Evolutionary conservation across 2,888 invertebrate species (phyloP).

Genomic region (Aethes cnicana): DNA sequence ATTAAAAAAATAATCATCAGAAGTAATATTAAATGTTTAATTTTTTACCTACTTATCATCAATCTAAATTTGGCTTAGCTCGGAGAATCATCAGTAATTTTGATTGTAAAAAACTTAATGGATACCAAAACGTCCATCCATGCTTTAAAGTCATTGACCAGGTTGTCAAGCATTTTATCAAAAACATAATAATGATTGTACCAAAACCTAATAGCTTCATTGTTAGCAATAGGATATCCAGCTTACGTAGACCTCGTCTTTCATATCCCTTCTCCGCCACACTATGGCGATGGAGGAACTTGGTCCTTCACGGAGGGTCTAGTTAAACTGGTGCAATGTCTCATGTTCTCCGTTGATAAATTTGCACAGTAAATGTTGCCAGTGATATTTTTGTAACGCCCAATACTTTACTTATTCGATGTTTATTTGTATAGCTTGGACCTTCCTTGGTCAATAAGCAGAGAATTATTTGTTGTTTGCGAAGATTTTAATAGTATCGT

Average conservation of each 20-base stretch:
- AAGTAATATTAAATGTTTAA: too few species aligned
- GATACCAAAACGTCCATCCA: too few species aligned
- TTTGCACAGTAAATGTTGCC: constrained; percentile 44
- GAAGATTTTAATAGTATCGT: too few species aligned
- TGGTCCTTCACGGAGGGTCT: constrained; percentile 29
- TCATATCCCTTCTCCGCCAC: constrained; percentile 27
- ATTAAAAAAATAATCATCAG: too few species aligned
- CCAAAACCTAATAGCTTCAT: constrained; percentile 43
- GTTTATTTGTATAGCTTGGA: not conserved
- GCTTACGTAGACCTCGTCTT: constrained; percentile 36
- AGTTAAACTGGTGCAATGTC: constrained; percentile 31
- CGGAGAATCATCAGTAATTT: too few species aligned
- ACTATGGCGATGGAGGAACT: constrained; percentile 29
- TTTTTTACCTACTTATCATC: too few species aligned
- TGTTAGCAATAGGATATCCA: constrained; percentile 35
- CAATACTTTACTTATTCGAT: constrained; percentile 14
- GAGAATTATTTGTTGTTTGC: too few species aligned
- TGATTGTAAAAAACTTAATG: too few species aligned
- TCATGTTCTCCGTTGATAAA: constrained; percentile 36
- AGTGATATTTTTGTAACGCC: constrained; percentile 37
- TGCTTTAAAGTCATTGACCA: too few species aligned
- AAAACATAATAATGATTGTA: too few species aligned
- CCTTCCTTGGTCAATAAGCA: too few species aligned
- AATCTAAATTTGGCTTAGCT: not conserved
- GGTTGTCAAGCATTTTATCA: too few species aligned